Base-by-base conservation (phyloP, 2,888 invertebrate genomes). In the Spatulosminthurus flaviceps region DNA sequence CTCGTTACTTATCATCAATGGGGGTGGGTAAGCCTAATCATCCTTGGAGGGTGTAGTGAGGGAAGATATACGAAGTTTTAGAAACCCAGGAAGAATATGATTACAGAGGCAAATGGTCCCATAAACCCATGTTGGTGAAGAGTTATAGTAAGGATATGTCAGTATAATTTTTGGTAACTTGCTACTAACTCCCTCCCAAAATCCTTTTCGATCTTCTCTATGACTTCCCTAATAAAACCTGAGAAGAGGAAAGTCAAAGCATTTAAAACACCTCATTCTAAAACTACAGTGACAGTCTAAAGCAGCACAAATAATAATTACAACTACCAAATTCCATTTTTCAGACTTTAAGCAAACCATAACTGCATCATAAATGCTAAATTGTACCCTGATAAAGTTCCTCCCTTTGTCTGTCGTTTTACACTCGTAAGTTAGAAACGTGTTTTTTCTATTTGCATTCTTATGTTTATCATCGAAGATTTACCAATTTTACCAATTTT, bases 221-320 rank as follows among this genome's bases (percentile, higher is more conserved):
- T 51, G 1, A 11, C 16, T 11, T 9, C 4, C n/a, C 51, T 51
- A 34, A 34, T 51, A 51, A 4, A 51, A n/a, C 51, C 51, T 51
- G n/a, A 19, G 51, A 51, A 51, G 51, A 51, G 51, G 51, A 51
- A 51, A 51, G 5, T 51, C n/a, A 51, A 16, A 51, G n/a, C 51
- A n/a, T 51, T 4, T 51, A 9, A 2, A 51, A 51, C 51, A 51
- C 51, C 51, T n/a, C n/a, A n/a, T n/a, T n/a, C n/a, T n/a, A n/a
- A n/a, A n/a, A n/a, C n/a, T 41, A 41, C 41, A 41, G 9, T 9
- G 13, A 7, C 41, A 41, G 9, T 9, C 13, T 41, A 41, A 9
- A 9, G 41, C 41, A 41, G 13, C 7, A 9, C 41, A 41, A 41
- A 41, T 9, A 9, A 41, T 41, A 9, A 41, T 41, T 41, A 13